These are phyloP conservation scores for Loxodonta africana DNA, from an alignment of 2,113 vertebrate species.

Conservation along the genomic window DNA sequence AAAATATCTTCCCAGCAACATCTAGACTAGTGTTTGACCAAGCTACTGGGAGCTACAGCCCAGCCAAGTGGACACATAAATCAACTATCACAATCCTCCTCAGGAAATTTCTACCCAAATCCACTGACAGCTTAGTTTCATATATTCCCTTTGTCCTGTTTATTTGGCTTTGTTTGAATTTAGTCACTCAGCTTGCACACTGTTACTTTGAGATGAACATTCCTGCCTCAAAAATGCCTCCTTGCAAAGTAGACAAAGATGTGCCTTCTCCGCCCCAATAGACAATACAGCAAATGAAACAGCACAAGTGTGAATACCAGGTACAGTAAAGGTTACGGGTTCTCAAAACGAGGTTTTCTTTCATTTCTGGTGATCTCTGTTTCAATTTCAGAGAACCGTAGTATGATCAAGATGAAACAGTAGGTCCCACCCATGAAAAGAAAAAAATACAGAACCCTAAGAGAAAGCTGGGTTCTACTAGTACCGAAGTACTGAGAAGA, in stretches of 20 bases:
- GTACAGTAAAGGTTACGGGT: not conserved
- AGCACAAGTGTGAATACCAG: not conserved
- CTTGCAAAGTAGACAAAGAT: not conserved
- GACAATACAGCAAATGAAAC: not conserved
- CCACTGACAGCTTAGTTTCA: not conserved
- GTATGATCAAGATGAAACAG: not conserved
- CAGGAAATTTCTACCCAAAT: not conserved
- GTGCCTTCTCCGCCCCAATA: not conserved
- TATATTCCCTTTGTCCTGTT: not conserved
- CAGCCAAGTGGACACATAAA: not conserved
- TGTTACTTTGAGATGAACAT: not conserved
- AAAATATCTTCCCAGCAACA: not conserved
- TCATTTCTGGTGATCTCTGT: not conserved
- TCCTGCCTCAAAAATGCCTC: not conserved
- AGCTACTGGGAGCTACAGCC: not conserved
- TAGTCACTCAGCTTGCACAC: not conserved
- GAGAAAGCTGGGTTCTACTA: not conserved
- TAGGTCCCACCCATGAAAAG: not conserved
- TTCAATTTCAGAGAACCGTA: not conserved
- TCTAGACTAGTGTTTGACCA: not conserved
- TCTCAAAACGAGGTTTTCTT: not conserved
- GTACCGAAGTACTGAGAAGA: conserved; percentile 17
- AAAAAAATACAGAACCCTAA: not conserved
- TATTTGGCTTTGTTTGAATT: not conserved
- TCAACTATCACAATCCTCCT: not conserved